Evolutionary conservation across 1,140 invertebrate genomes (phyloP).

Genomic region (Melitaea cinxia): DNA sequence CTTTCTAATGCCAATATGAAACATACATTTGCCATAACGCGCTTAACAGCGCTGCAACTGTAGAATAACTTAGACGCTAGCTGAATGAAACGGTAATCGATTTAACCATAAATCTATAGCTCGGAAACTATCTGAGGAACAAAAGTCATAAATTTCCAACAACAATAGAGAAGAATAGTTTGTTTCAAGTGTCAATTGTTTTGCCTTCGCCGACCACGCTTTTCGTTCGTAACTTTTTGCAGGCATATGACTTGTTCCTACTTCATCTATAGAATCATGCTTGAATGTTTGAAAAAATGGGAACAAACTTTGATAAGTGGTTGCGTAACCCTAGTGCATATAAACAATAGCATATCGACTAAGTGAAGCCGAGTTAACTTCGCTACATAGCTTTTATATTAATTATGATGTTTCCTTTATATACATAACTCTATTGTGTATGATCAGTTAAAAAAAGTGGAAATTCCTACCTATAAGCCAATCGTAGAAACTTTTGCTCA

Average conservation of each 20-base stretch:
- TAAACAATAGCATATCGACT: not conserved
- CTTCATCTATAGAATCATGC: not conserved
- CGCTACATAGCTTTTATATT: too few species aligned
- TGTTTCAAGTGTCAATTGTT: constrained; percentile 46
- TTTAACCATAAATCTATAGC: constrained; percentile 39
- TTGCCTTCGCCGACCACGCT: constrained; percentile 29
- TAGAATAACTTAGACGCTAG: constrained; percentile 20
- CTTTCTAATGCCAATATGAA: constrained; percentile 3
- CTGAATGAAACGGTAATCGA: constrained; percentile 35
- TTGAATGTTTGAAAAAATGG: not conserved
- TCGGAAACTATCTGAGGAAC: constrained; percentile 44
- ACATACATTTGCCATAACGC: constrained; percentile 4
- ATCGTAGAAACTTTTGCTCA: too few species aligned
- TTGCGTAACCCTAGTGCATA: not conserved
- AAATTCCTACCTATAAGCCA: too few species aligned
- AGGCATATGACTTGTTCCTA: constrained; percentile 7
- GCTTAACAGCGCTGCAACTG: not conserved
- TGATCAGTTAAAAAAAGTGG: too few species aligned
- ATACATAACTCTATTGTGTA: too few species aligned
- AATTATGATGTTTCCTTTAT: too few species aligned
- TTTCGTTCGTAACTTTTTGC: constrained; percentile 24
- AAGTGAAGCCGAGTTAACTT: too few species aligned
- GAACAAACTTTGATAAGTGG: not conserved
- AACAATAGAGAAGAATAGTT: constrained; percentile 33
- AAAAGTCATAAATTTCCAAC: constrained; percentile 45